Conservation (phyloP, 1,140 invertebrate genomes). For the Pogonomyrmex californicus region DNA sequence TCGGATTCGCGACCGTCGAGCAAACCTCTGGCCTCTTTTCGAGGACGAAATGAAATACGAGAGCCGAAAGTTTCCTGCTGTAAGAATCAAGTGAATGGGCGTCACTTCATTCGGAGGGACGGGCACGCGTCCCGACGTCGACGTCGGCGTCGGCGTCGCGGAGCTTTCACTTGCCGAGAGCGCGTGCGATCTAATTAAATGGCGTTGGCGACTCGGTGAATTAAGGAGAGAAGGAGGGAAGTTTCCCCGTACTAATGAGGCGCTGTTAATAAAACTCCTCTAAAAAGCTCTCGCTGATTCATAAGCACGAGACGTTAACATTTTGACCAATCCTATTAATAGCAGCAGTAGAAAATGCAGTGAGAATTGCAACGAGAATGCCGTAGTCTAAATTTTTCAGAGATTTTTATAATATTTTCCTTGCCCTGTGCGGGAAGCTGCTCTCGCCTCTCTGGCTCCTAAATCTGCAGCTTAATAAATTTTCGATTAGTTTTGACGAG, state of each 20-base stretch:
- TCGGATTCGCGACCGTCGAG: neutral
- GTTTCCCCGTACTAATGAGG: constrained; percentile 47
- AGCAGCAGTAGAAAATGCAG: neutral
- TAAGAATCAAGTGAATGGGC: constrained; percentile 48
- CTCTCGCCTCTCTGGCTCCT: neutral
- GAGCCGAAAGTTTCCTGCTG: constrained; percentile 7
- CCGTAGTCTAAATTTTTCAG: neutral
- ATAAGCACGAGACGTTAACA: neutral
- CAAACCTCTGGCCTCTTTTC: neutral
- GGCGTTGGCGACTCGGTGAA: constrained; percentile 45
- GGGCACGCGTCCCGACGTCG: neutral
- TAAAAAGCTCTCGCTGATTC: constrained; percentile 3
- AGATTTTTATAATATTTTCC: neutral
- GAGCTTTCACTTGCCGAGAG: constrained; percentile 31
- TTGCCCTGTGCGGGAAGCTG: neutral
- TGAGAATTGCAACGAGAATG: neutral
- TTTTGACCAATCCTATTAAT: constrained; percentile 5
- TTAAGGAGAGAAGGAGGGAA: constrained; percentile 34
- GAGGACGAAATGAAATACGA: constrained; percentile 20
- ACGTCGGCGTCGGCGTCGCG: constrained; percentile 12
- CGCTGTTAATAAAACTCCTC: constrained; percentile 47
- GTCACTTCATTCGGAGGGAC: constrained; percentile 9
- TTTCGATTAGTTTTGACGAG: neutral
- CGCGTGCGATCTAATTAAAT: constrained; percentile 60
- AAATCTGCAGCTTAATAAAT: neutral